Evolutionary conservation across 2,888 invertebrate genomes (phyloP).

Genomic region (Mesopsocus fuscifrons): DNA sequence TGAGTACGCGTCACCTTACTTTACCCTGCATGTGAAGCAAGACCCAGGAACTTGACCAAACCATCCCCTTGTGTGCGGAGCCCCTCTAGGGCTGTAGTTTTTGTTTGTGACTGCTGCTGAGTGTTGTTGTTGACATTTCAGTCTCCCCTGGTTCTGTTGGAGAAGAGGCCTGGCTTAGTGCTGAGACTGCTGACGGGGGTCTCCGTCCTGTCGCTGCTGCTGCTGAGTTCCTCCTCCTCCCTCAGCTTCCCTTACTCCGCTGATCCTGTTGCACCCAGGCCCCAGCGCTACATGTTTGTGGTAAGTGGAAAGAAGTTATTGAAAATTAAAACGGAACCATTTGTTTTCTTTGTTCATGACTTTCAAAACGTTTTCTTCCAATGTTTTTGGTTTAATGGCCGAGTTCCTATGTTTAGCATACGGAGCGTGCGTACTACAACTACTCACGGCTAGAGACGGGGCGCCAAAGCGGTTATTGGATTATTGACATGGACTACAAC

Average conservation of each 20-base stretch:
- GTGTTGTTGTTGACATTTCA: too few relatives aligned
- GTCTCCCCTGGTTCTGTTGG: slow-evolving; percentile 26
- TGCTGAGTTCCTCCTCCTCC: slow-evolving; percentile 42
- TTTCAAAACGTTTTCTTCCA: too few relatives aligned
- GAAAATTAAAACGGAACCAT: slow-evolving; percentile 4
- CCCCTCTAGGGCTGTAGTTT: too few relatives aligned
- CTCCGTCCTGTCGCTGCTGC: slow-evolving; percentile 31
- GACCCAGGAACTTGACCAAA: too few relatives aligned
- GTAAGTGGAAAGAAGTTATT: slow-evolving; percentile 26
- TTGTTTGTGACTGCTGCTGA: too few relatives aligned
- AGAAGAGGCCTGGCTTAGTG: slow-evolving; percentile 30
- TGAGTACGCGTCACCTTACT: slow-evolving; percentile 19
- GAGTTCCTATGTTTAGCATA: slow-evolving; percentile 41
- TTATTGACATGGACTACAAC: slow-evolving; percentile 55
- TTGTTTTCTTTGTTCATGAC: slow-evolving; percentile 4
- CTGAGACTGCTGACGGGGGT: slow-evolving; percentile 31
- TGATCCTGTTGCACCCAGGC: slow-evolving; percentile 36
- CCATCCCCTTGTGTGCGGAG: too few relatives aligned
- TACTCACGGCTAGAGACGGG: slow-evolving; percentile 27
- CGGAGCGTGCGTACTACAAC: slow-evolving; percentile 38
- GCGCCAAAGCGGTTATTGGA: slow-evolving; percentile 43
- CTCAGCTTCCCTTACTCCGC: slow-evolving; percentile 56
- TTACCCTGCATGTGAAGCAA: slow-evolving; percentile 1
- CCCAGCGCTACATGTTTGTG: slow-evolving; percentile 56
- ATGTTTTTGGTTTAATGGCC: too few relatives aligned